Percentiles rank a stretch among this genome's conserved stretches.
Evolutionary conservation across 1,140 invertebrate genomes (phyloP).

Genomic region (Trachymyrmex septentrionalis): DNA sequence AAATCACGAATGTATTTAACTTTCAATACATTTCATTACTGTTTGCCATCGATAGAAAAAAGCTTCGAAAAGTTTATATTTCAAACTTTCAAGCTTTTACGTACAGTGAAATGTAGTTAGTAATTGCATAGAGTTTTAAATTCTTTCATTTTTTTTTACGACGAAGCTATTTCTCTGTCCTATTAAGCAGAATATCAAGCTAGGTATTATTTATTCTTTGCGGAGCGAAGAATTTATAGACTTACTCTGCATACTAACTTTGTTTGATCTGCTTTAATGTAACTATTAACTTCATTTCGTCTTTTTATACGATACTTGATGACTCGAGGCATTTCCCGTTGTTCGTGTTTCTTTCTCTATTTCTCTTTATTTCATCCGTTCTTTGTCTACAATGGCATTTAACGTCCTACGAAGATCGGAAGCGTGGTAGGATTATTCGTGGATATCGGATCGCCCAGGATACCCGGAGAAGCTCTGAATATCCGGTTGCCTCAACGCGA

Average conservation of each 20-base stretch:
- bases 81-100: constrained; percentile 22
- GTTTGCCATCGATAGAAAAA: constrained; percentile 1
- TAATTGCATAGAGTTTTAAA: constrained; percentile 45
- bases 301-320: constrained; percentile 11
- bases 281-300: constrained; percentile 9
- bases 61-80: constrained; percentile 9
- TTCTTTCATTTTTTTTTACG: constrained; percentile 21
- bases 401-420: constrained; percentile 76
- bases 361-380: constrained; percentile 59
- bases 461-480: constrained; percentile 80
- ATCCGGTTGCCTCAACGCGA: constrained; percentile 82
- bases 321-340: constrained; percentile 37
- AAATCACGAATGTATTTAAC: constrained; percentile 21
- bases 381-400: constrained; percentile 69
- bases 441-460: constrained; percentile 78
- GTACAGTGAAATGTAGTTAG: constrained; percentile 4
- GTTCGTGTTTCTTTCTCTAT: constrained; percentile 38
- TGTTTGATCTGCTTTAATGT: background rate
- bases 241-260: constrained; percentile 2
- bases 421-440: constrained; percentile 80
- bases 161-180: constrained; percentile 3
- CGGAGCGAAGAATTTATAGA: background rate
- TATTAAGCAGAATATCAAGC: constrained; percentile 16
- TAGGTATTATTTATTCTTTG: constrained; percentile 21
- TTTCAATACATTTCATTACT: constrained; percentile 13